phyloP scores from a whole-genome alignment of 1,140 invertebrate species.

The Drosophila setifemur region DNA sequence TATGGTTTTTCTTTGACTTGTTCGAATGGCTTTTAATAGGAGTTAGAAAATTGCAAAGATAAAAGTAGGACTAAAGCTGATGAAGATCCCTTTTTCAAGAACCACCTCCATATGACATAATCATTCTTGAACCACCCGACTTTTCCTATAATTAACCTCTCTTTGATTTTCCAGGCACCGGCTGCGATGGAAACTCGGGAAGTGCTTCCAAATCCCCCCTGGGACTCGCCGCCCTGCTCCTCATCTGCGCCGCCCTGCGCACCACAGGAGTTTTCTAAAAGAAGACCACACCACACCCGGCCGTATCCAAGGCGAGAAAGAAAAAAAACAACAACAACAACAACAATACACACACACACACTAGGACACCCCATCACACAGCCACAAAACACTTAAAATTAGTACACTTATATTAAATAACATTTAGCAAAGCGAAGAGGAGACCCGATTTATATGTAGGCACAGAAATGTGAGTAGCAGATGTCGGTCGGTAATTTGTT shows the following conservation, averaged over 20 bases:
- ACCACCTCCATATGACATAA: slow-evolving; percentile 36
- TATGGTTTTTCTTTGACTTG: slow-evolving; percentile 14
- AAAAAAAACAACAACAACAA: slow-evolving; percentile 17
- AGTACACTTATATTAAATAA: slow-evolving; percentile 58
- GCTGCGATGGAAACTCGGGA: slow-evolving; percentile 50
- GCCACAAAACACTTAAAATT: slow-evolving; percentile 43
- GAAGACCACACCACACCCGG: slow-evolving; percentile 46
- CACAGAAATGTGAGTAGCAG: slow-evolving; percentile 18
- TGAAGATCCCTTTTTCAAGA: slow-evolving; percentile 5
- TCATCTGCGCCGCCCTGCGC: slow-evolving; percentile 41
- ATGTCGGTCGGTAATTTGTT: slow-evolving; percentile 45
- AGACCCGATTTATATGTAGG: slow-evolving; percentile 32
- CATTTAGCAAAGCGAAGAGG: slow-evolving; percentile 25
- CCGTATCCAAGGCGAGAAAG: slow-evolving; percentile 23
- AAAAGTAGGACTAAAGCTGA: slow-evolving; percentile 4
- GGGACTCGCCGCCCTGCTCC: slow-evolving; percentile 51
- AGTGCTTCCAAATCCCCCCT: slow-evolving; percentile 67
- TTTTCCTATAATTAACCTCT: slow-evolving; percentile 5
- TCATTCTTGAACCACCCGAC: neutral
- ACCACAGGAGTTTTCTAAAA: slow-evolving; percentile 70
- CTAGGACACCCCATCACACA: slow-evolving; percentile 15
- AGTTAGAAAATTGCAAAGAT: too few species aligned
- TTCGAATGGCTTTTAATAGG: neutral
- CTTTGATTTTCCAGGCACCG: slow-evolving; percentile 30
- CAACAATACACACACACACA: slow-evolving; percentile 16